Conservation (phyloP, 2,888 invertebrate species). For the Dendrolimus pini region DNA sequence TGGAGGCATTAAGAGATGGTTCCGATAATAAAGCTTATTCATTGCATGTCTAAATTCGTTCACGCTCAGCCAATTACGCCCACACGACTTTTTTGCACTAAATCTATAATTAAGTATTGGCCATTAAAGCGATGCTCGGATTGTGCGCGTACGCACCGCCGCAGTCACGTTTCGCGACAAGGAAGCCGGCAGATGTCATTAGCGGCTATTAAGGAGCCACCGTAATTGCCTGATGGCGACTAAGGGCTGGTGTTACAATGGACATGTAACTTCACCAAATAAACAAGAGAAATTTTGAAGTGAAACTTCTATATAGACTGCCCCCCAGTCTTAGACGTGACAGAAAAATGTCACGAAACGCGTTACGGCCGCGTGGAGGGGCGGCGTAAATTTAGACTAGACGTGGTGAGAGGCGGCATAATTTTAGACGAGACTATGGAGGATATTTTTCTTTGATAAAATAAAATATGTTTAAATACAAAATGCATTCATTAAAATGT, state of each 20-base stretch:
- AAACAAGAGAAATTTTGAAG: too few species aligned
- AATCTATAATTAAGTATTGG: not conserved
- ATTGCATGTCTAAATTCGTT: not conserved
- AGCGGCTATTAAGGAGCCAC: conserved; percentile 41
- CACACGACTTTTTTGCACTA: not conserved
- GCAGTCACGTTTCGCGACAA: conserved; percentile 32
- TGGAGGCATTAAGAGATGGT: not conserved
- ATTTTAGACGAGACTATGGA: too few species aligned
- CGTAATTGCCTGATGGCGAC: conserved; percentile 32
- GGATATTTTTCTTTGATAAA: too few species aligned
- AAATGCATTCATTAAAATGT: too few species aligned
- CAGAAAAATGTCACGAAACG: too few species aligned
- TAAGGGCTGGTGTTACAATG: not conserved
- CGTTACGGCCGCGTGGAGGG: too few species aligned
- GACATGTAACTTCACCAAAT: too few species aligned
- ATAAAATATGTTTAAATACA: too few species aligned
- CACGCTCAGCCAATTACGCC: not conserved
- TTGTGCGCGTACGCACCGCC: conserved; percentile 11
- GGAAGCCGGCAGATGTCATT: conserved; percentile 49
- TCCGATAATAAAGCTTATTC: not conserved
- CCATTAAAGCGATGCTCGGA: not conserved
- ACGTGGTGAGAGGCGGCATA: too few species aligned
- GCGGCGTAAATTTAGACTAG: too few species aligned
- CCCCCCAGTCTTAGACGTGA: too few species aligned
- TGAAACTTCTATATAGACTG: too few species aligned